Evolutionary conservation across 2,888 invertebrate genomes (phyloP).

Genomic region (Malacosoma neustria): DNA sequence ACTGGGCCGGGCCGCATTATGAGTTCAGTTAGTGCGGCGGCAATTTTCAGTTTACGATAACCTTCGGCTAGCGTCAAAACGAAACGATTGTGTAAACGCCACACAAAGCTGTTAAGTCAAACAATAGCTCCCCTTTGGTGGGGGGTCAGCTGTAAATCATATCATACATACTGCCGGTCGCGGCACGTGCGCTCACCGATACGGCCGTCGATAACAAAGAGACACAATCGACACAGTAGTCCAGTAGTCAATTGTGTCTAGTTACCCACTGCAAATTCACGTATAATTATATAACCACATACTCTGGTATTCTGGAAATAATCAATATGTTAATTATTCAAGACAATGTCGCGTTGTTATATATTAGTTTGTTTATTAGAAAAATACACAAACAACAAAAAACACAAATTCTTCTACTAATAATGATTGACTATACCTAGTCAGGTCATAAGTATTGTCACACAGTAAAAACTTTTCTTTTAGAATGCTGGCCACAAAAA

Average conservation of each 20-base stretch:
- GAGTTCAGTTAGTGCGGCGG: constrained; percentile 18
- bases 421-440: neutral
- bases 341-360: no score
- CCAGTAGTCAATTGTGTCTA: no score
- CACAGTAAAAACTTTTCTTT: no score
- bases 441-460: no score
- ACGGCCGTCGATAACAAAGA: constrained; percentile 29
- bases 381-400: no score
- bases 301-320: no score
- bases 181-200: constrained; percentile 58
- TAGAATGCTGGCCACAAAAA: no score
- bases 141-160: constrained; percentile 56
- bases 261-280: no score
- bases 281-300: no score
- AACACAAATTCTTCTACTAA: no score
- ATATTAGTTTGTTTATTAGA: no score
- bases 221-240: constrained; percentile 27
- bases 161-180: constrained; percentile 59
- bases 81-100: constrained; percentile 51
- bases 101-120: constrained; percentile 42
- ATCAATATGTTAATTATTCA: no score
- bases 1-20: constrained; percentile 15
- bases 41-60: constrained; percentile 24
- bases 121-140: constrained; percentile 54
- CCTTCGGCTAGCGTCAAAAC: constrained; percentile 48